Evolutionary conservation across 2,797 vertebrate genomes (phyloP).

Genomic region (Poecilia velifera): DNA sequence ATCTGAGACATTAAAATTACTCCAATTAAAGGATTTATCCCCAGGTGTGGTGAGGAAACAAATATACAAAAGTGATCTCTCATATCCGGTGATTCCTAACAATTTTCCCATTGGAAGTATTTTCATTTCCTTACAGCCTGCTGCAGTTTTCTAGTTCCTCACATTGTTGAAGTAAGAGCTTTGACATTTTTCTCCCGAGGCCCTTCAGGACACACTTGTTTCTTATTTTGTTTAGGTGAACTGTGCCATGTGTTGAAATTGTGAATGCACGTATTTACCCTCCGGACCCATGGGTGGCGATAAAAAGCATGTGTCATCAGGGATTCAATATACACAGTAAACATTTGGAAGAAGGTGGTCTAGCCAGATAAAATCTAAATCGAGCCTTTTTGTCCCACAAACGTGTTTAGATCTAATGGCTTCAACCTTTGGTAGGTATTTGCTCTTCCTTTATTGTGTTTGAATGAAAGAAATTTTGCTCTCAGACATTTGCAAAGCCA

Average conservation of each 20-base stretch:
- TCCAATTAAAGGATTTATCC: slow-evolving; percentile 46
- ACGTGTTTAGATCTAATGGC: background rate
- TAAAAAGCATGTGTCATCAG: background rate
- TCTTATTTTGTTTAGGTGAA: background rate
- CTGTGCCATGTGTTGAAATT: background rate
- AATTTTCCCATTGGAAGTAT: slow-evolving; percentile 33
- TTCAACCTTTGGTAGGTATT: background rate
- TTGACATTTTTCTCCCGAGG: background rate
- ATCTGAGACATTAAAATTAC: slow-evolving; percentile 37
- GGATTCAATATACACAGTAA: background rate
- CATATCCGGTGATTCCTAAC: slow-evolving; percentile 17
- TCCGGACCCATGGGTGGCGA: background rate
- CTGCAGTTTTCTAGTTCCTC: background rate
- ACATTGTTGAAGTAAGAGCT: background rate
- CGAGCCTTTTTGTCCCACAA: background rate
- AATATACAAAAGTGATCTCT: slow-evolving; percentile 25
- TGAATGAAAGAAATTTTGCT: background rate
- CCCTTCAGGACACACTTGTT: background rate
- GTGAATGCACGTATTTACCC: background rate
- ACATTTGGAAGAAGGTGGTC: background rate
- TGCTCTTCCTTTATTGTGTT: background rate
- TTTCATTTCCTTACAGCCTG: slow-evolving; percentile 35
- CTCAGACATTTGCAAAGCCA: background rate
- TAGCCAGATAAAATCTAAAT: background rate
- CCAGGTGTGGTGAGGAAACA: slow-evolving; percentile 12